These are phyloP conservation scores for Basileuterus tristriatus DNA, from an alignment of 2,797 vertebrate genomes.

Conservation along the genomic window DNA sequence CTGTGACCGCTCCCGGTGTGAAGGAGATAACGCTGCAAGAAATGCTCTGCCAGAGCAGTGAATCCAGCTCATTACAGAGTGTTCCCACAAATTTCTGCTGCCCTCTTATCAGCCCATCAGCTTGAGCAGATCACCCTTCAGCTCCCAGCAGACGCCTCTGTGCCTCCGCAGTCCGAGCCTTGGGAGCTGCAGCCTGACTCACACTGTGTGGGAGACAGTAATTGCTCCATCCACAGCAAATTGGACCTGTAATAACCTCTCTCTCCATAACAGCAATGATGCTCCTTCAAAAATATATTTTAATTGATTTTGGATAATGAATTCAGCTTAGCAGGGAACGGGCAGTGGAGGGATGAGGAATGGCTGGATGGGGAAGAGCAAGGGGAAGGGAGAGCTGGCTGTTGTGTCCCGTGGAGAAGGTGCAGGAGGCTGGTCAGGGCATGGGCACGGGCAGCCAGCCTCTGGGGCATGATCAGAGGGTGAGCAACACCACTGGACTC, in stretches of 20 bases:
- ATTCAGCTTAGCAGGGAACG: not conserved
- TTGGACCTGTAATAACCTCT: not conserved
- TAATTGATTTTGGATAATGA: not conserved
- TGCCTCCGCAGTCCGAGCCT: not conserved
- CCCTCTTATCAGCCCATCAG: not conserved
- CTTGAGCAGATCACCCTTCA: not conserved
- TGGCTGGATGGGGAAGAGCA: not conserved
- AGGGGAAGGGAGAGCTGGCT: not conserved
- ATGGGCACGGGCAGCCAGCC: not conserved
- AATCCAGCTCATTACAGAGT: not conserved
- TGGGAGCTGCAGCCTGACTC: conserved; percentile 51
- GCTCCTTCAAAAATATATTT: not conserved
- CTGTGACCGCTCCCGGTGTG: not conserved
- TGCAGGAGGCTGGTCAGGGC: not conserved
- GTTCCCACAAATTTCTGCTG: not conserved
- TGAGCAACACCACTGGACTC: not conserved
- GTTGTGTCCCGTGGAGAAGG: rapidly evolving
- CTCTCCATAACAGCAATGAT: not conserved
- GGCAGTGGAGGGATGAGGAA: not conserved
- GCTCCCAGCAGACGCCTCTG: not conserved
- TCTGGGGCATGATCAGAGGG: not conserved
- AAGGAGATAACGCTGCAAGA: not conserved
- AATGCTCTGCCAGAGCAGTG: not conserved
- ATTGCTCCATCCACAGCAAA: conserved; percentile 20
- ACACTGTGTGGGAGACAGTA: conserved; percentile 31